Evolutionary conservation across 2,113 vertebrate genomes (phyloP), one percentile per base, ranked within the genome.

Genomic region (Phodopus roborovskii): DNA sequence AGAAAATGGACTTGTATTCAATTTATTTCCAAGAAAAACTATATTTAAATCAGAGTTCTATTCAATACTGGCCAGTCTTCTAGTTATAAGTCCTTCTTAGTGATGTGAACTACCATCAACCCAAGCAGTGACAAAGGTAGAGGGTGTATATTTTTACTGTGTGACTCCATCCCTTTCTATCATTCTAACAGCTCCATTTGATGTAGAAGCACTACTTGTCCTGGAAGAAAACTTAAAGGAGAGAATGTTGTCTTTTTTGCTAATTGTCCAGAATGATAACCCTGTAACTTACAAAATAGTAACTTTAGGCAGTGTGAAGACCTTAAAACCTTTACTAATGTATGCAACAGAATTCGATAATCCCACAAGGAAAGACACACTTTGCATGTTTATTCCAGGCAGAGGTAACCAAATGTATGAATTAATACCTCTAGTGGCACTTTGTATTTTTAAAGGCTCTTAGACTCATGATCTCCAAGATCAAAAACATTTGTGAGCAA

Each of bases 11-110:
- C 82, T 71, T 97, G 7, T 95, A 70, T 95, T 86, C 53, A 83
- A 56, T 91, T 88, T 94, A 11, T 95, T 97, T 94, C 93, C 97
- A 98, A 97, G 20, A 68, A 82, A 97, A 78, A 73, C n/a, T 79
- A 6, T 79, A 39, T 75, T 96, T 94, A 91, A 94, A 85, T 96
- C 17, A 84, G 1, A 75, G 17, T 19, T 48, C 3, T 75, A 62
- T 64, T 92, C 39, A 64, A 10, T 79, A 70, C 17, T 11, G 79
- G 10, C 45, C 45, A 92, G 62, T 83, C n/a, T 91, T 16, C 15
- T 33, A 73, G 33, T n/a, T 88, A 64, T 19, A 88, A 28, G 2
- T 64, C 2, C 58, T 92, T 62, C 39, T 48, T 92, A 64, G 70
- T 78, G 42, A 68, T 42, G 1, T 71, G 13, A 58, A 42, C 13